Percentiles rank a stretch among this genome's conserved stretches.
These are phyloP conservation scores for Phengaris arion DNA, from an alignment of 2,888 invertebrate genomes.

Conservation along the genomic window DNA sequence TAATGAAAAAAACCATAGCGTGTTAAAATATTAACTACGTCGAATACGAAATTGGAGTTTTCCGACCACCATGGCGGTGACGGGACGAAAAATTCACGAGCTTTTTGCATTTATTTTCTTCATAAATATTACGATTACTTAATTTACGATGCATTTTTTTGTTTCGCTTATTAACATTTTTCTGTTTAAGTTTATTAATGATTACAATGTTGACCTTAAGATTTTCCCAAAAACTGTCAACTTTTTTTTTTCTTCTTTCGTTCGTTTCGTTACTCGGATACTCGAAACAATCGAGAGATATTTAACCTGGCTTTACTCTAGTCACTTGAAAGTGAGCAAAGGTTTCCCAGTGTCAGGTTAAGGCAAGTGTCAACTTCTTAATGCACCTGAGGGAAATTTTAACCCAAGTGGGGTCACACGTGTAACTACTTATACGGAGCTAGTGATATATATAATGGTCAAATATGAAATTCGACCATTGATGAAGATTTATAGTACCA, in stretches of 20 bases:
- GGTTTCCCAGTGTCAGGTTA: neutral
- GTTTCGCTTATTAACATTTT: neutral
- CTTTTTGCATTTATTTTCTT: conserved; percentile 8
- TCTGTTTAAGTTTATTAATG: no score
- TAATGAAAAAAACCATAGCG: conserved; percentile 26
- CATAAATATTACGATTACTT: conserved; percentile 10
- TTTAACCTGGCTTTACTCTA: no score
- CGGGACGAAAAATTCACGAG: conserved; percentile 17
- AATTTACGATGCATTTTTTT: neutral
- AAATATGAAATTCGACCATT: neutral
- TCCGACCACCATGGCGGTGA: conserved; percentile 18
- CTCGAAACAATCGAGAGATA: no score
- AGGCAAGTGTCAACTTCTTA: neutral
- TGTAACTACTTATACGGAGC: neutral
- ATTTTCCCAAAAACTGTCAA: no score
- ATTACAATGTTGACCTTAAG: no score
- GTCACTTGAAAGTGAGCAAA: no score
- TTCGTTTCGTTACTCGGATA: no score
- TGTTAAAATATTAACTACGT: conserved; percentile 11
- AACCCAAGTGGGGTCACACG: neutral
- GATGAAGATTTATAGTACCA: neutral
- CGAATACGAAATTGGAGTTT: conserved; percentile 21
- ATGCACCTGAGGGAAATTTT: neutral
- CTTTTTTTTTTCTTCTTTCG: no score
- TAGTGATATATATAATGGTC: no score